phyloP scores from a whole-genome alignment of 2,797 vertebrate species.

The Siniperca obscura region DNA sequence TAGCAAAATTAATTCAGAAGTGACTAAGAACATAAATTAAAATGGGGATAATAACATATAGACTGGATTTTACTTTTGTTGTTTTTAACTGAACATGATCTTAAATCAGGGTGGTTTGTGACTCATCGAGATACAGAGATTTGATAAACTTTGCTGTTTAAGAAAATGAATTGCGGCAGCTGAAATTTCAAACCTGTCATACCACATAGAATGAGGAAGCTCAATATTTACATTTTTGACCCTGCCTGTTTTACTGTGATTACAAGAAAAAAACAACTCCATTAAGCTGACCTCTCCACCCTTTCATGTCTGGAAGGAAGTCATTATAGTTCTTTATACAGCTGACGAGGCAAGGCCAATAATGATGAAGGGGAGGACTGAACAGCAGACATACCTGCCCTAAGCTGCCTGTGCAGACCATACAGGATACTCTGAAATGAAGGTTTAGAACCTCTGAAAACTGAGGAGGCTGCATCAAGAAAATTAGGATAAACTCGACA shows the following conservation, averaged over 20 bases:
- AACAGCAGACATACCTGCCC: slow-evolving; percentile 60
- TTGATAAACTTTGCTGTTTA: slow-evolving; percentile 39
- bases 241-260: slow-evolving; percentile 78
- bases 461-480: slow-evolving; percentile 77
- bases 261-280: slow-evolving; percentile 71
- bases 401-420: slow-evolving; percentile 48
- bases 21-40: slow-evolving; percentile 34
- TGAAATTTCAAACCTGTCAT: slow-evolving; percentile 72
- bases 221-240: slow-evolving; percentile 78
- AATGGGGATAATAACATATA: background rate
- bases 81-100: slow-evolving; percentile 1
- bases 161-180: slow-evolving; percentile 48
- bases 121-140: slow-evolving; percentile 27
- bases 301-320: slow-evolving; percentile 87
- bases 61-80: background rate
- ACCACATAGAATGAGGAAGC: slow-evolving; percentile 68
- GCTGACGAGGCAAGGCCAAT: slow-evolving; percentile 80
- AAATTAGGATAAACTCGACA: slow-evolving; percentile 73
- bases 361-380: slow-evolving; percentile 56
- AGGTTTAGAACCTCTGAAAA: slow-evolving; percentile 57
- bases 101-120: slow-evolving; percentile 8
- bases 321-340: slow-evolving; percentile 84
- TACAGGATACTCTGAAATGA: slow-evolving; percentile 58
- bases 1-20: slow-evolving; percentile 31
- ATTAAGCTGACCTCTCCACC: slow-evolving; percentile 80